A percentile compares a stretch with the other conserved stretches of the same genome.
phyloP scores from a whole-genome alignment of 2,888 invertebrate genomes.

The Syrphus vitripennis region DNA sequence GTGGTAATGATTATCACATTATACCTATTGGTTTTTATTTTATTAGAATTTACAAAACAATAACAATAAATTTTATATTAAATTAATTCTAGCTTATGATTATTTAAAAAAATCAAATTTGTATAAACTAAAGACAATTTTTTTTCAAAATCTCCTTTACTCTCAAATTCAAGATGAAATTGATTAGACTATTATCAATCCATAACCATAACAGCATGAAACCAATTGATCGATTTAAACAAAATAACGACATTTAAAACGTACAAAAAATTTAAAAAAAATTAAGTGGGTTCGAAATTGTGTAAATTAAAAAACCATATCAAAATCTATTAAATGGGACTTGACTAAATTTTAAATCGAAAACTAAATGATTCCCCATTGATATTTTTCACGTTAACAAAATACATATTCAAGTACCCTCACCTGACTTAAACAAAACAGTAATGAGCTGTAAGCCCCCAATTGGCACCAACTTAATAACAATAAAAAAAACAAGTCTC shows the following conservation, averaged over 20 bases:
- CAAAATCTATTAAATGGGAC: not conserved
- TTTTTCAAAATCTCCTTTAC: not conserved
- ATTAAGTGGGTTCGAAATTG: not conserved
- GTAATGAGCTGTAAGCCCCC: not conserved
- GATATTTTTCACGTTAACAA: not conserved
- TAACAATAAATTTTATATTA: no score
- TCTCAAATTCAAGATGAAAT: not conserved
- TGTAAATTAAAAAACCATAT: not conserved
- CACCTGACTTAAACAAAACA: not conserved
- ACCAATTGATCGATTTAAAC: not conserved
- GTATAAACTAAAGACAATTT: not conserved
- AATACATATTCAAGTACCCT: conserved; percentile 17
- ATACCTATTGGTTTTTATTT: not conserved
- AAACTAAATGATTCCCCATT: not conserved
- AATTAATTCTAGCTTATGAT: not conserved
- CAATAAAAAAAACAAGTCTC: conserved; percentile 17
- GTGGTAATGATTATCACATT: not conserved
- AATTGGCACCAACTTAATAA: not conserved
- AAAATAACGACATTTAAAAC: not conserved
- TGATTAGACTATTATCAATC: conserved; percentile 1
- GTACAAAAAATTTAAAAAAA: not conserved
- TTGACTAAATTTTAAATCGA: not conserved
- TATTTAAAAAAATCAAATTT: not conserved
- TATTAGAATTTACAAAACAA: not conserved
- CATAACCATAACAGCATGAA: conserved; percentile 4